A percentile compares a stretch with the other conserved stretches of the same genome.
Evolutionary conservation across 2,113 vertebrate species (phyloP).

Genomic region (Apodemus sylvaticus): DNA sequence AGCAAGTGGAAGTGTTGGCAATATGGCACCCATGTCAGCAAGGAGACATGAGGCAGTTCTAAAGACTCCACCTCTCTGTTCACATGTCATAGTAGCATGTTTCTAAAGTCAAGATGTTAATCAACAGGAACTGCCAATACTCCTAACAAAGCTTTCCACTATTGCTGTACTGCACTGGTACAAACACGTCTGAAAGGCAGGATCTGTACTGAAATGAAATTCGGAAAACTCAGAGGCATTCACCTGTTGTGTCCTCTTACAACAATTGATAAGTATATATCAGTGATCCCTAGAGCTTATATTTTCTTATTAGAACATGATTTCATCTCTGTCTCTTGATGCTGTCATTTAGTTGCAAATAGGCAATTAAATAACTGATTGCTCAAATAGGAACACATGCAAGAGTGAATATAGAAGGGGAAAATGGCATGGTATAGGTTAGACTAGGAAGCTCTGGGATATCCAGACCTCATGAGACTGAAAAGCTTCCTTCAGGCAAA

Average conservation of each 20-base stretch:
- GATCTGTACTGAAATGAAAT: slow-evolving; percentile 3
- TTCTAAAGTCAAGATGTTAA: slow-evolving; percentile 9
- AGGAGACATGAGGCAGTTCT: background rate
- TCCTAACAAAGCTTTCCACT: slow-evolving; percentile 22
- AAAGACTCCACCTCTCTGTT: slow-evolving; percentile 3
- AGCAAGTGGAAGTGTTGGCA: slow-evolving; percentile 57
- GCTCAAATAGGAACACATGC: slow-evolving; percentile 24
- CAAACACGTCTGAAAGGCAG: background rate
- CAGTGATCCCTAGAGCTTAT: background rate
- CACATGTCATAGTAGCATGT: background rate
- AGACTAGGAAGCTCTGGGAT: background rate
- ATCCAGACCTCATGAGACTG: no score
- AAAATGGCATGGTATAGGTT: background rate
- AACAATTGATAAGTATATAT: background rate
- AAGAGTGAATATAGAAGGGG: background rate
- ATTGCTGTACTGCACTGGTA: background rate
- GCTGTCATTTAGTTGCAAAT: background rate
- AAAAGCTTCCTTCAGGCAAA: no score
- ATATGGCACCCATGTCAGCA: slow-evolving; percentile 34
- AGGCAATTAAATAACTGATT: background rate
- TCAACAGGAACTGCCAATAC: background rate
- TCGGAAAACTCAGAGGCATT: background rate
- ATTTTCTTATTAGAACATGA: slow-evolving; percentile 12
- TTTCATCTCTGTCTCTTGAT: slow-evolving; percentile 30
- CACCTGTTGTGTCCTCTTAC: background rate